Conservation (phyloP, 1,140 invertebrate species). For the Sycophila sp. region DNA sequence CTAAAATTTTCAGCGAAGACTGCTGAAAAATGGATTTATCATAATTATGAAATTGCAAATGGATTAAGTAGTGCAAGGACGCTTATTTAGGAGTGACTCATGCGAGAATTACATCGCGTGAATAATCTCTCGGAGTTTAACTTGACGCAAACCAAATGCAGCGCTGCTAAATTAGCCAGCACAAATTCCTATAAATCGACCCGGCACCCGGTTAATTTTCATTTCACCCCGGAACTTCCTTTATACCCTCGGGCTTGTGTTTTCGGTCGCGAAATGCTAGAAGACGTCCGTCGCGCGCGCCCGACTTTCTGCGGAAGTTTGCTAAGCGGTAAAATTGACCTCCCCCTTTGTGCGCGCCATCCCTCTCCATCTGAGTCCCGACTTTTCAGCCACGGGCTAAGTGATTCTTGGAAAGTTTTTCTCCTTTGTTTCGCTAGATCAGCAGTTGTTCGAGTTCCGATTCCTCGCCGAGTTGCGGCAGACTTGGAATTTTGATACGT, state of each 20-base stretch:
- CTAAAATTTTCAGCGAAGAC: no score
- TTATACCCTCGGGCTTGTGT: neutral
- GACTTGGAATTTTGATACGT: neutral
- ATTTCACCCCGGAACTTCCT: neutral
- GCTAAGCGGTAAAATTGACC: conserved; percentile 4
- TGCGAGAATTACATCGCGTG: no score
- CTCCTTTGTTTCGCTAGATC: conserved; percentile 6
- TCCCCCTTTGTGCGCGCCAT: no score
- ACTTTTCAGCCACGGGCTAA: conserved; percentile 1
- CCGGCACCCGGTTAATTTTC: neutral
- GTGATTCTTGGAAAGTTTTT: conserved; percentile 3
- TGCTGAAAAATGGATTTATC: no score
- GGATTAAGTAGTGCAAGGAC: no score
- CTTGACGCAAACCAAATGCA: neutral
- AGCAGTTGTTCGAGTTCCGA: neutral
- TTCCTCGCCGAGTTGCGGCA: neutral
- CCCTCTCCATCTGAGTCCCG: neutral
- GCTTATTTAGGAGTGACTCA: no score
- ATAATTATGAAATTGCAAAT: no score
- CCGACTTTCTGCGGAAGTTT: neutral
- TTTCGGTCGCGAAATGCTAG: neutral
- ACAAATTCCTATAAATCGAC: neutral
- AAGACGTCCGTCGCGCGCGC: neutral
- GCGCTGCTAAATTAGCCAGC: neutral
- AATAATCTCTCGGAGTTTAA: neutral